Evolutionary conservation across 2,113 vertebrate genomes (phyloP).

Genomic region (Pseudopodoces humilis): DNA sequence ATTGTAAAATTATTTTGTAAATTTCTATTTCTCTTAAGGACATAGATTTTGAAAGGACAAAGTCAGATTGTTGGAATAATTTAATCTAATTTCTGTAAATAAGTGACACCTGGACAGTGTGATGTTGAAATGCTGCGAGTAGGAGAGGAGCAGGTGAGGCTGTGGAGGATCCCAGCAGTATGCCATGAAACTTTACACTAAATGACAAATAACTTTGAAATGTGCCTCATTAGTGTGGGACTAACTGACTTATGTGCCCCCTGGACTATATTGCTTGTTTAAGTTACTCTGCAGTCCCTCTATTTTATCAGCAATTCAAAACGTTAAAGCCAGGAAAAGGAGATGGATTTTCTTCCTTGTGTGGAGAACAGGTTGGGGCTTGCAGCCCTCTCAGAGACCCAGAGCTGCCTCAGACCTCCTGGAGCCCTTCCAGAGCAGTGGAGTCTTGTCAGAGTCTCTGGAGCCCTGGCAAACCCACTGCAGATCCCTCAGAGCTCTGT

Average conservation of each 20-base stretch:
- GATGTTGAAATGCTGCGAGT: background rate
- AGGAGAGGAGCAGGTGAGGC: background rate
- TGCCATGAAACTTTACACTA: background rate
- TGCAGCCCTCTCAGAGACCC: background rate
- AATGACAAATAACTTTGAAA: background rate
- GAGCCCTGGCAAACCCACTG: rapidly evolving
- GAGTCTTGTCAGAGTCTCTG: background rate
- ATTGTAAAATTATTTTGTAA: too few species aligned
- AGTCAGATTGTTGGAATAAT: background rate
- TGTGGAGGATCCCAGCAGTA: background rate
- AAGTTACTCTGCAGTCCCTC: background rate
- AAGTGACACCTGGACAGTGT: rapidly evolving
- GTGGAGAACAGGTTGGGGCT: background rate
- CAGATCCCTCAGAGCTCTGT: too few species aligned
- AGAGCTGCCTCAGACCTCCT: background rate
- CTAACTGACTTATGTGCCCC: background rate
- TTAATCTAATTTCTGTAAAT: background rate
- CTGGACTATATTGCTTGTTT: background rate
- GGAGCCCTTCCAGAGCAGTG: background rate
- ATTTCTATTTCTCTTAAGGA: background rate
- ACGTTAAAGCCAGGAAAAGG: background rate
- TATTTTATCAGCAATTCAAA: background rate
- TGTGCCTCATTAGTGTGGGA: background rate
- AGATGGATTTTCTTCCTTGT: background rate
- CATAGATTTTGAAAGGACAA: background rate